These are phyloP conservation scores for Gallinago stenura DNA, from an alignment of 2,797 vertebrate genomes.

Conservation along the genomic window DNA sequence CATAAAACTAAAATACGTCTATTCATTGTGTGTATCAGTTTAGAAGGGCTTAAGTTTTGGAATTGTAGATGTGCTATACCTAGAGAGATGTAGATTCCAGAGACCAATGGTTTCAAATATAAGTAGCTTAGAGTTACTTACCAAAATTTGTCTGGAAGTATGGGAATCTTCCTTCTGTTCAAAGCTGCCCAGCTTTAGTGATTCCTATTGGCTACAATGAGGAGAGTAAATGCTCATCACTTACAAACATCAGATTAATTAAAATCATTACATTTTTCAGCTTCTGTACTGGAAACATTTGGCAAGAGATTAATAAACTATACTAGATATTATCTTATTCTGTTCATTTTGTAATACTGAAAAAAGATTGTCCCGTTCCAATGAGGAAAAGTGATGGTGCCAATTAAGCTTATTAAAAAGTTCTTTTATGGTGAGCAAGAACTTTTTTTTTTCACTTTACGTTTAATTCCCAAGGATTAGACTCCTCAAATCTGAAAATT, in stretches of 20 bases:
- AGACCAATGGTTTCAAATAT: neutral
- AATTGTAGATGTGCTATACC: neutral
- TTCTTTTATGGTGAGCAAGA: slow-evolving; percentile 50
- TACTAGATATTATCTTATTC: slow-evolving; percentile 54
- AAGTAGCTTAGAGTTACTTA: neutral
- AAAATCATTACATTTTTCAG: slow-evolving; percentile 49
- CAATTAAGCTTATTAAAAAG: slow-evolving; percentile 65
- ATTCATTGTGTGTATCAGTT: neutral
- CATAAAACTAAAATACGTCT: neutral
- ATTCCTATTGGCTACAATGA: neutral
- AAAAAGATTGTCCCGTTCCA: neutral
- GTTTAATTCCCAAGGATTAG: neutral
- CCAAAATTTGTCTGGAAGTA: neutral
- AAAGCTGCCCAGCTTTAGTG: neutral
- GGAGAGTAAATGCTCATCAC: neutral
- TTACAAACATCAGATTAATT: slow-evolving; percentile 52
- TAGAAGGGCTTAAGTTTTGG: neutral
- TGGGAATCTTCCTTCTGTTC: neutral
- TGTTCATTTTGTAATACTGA: slow-evolving; percentile 20
- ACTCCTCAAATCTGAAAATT: neutral
- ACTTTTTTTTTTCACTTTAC: neutral
- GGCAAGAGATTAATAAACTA: slow-evolving; percentile 57
- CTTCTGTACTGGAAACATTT: slow-evolving; percentile 42
- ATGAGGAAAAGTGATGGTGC: slow-evolving; percentile 16
- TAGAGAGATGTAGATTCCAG: neutral